phyloP scores from a whole-genome alignment of 2,888 invertebrate species.

The Stomorhina lunata region DNA sequence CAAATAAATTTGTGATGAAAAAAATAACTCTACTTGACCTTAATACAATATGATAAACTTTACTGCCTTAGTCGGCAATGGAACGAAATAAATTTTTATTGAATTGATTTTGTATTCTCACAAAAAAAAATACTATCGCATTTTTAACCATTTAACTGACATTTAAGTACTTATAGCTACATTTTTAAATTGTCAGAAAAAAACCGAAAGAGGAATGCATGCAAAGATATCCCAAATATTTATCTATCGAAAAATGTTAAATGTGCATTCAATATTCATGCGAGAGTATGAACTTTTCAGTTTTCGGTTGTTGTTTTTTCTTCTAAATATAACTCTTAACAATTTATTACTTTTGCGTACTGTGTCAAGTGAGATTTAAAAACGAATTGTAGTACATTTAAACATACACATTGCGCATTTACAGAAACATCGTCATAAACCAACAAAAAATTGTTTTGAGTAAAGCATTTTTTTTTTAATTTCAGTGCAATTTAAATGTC shows the following conservation, averaged over 20 bases:
- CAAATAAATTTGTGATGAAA: too few species aligned
- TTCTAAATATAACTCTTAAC: slow-evolving; percentile 49
- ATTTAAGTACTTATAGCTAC: slow-evolving; percentile 3
- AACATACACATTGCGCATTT: too few species aligned
- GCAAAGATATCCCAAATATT: not conserved
- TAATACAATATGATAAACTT: too few species aligned
- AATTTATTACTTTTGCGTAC: slow-evolving; percentile 62
- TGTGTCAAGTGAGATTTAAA: slow-evolving; percentile 50
- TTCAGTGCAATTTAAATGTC: too few species aligned
- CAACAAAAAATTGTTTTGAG: too few species aligned
- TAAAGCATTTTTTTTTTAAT: too few species aligned
- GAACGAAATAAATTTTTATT: not conserved
- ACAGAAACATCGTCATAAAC: too few species aligned
- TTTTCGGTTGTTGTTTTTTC: not conserved
- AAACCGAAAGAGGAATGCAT: not conserved
- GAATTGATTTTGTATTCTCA: not conserved
- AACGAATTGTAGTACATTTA: slow-evolving; percentile 24
- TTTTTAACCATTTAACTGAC: slow-evolving; percentile 1
- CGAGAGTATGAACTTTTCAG: not conserved
- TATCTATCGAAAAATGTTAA: too few species aligned
- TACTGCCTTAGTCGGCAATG: too few species aligned
- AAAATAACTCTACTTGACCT: too few species aligned
- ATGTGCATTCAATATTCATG: too few species aligned
- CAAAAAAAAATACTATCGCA: not conserved
- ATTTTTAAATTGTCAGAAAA: not conserved